Evolutionary conservation across 2,113 vertebrate species (phyloP).

Genomic region (Anarhynchus alexandrinus): DNA sequence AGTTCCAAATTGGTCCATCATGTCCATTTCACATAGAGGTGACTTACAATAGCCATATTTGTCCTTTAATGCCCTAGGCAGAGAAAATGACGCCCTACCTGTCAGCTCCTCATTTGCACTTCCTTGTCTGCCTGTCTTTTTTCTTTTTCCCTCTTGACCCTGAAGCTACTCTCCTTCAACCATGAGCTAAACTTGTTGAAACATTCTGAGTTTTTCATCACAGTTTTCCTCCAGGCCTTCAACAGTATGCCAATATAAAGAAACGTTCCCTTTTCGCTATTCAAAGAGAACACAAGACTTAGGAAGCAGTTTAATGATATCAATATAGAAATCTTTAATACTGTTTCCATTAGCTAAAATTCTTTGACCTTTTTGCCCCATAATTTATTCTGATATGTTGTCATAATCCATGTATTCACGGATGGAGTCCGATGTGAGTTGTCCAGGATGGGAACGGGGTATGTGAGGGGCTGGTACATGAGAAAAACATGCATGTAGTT

Average conservation of each 20-base stretch:
- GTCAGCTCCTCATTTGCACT: background rate
- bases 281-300: background rate
- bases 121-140: background rate
- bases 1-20: background rate
- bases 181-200: background rate
- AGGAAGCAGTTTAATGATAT: background rate
- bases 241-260: background rate
- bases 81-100: background rate
- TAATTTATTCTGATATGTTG: background rate
- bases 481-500: background rate
- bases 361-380: background rate
- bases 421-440: background rate
- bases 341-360: background rate
- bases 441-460: background rate
- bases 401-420: background rate
- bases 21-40: fast-evolving
- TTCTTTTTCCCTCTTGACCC: background rate
- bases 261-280: background rate
- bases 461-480: background rate
- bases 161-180: background rate
- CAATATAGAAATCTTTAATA: background rate
- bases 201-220: background rate
- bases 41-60: background rate
- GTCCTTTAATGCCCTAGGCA: background rate
- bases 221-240: background rate